Base-by-base conservation (phyloP, 2,113 vertebrate genomes). In the Amazona guildingii region DNA sequence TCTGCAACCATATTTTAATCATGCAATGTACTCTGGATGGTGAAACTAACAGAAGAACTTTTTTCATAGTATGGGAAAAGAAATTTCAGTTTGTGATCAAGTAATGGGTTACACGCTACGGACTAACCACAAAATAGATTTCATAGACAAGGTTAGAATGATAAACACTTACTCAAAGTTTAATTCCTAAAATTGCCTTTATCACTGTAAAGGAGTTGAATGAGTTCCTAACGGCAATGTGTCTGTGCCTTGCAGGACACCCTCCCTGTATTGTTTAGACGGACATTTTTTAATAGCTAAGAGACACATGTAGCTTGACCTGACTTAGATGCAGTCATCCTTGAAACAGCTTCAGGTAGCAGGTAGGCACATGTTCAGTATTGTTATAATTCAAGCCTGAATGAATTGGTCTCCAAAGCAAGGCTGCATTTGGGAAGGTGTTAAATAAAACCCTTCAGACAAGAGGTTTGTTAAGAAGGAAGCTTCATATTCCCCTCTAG, bases 141-240 rank as follows among this genome's bases (percentile, higher is more conserved):
- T 83, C 55, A 68, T 7, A 88, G 64, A n/a, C 37, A 73, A 69
- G 49, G 37, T 62, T 54, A 69, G 41, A 78, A 93, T 72, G 43
- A 61, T 35, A 80, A 90, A 93, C 13, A 41, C 13, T 80, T 90
- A 17, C 12, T 85, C 33, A 82, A 29, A 4, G 4, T 31, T 54
- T 70, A 69, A 76, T 67, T 93, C 43, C 41, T 91, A 86, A 74
- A 96, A 82, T 54, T 79, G 48, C n/a, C 29, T 79, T 88, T 89
- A 76, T 57, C 28, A 11, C 27, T 86, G 37, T 68, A 49, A 90
- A 88, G 61, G 39, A 78, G 20, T 18, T 83, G 29, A 81, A 8
- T 41, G 48, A 83, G 17, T 20, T 84, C 33, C 35, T 54, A 55
- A 41, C 24, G 49, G 13, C n/a, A 41, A 35, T 0, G 0, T 21